Conservation (phyloP, 2,113 vertebrate species). For the Corythornis vintsioides region DNA sequence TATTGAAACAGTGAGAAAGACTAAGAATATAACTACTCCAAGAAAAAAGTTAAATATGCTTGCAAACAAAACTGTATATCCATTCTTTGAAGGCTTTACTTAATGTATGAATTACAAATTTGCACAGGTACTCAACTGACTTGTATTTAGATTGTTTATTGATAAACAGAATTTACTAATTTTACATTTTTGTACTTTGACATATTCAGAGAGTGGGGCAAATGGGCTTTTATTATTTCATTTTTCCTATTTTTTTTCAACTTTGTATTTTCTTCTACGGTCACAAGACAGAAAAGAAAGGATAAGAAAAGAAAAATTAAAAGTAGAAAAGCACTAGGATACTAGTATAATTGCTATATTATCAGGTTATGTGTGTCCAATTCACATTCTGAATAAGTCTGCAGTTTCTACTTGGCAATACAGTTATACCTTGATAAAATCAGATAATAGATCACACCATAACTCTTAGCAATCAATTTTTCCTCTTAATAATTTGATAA, state of each 20-base stretch:
- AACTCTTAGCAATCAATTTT: conserved; percentile 76
- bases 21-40: conserved; percentile 1
- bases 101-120: neutral
- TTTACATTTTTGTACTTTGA: neutral
- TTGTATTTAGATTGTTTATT: conserved; percentile 6
- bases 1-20: conserved; percentile 39
- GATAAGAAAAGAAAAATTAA: neutral
- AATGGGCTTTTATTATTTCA: neutral
- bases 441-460: conserved; percentile 69
- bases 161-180: neutral
- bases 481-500: conserved; percentile 78
- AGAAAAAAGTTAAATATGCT: conserved; percentile 8
- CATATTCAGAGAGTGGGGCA: neutral
- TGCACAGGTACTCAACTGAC: neutral
- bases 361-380: conserved; percentile 44
- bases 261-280: neutral
- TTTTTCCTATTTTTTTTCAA: neutral
- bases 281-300: neutral
- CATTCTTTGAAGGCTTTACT: neutral
- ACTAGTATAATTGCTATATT: conserved; percentile 27
- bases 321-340: neutral
- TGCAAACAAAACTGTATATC: conserved; percentile 6
- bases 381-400: conserved; percentile 71
- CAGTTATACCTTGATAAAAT: conserved; percentile 69
- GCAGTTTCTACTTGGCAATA: conserved; percentile 62